Evolutionary conservation across 2,888 invertebrate species (phyloP).

Genomic region (Chrysolina haemoptera): DNA sequence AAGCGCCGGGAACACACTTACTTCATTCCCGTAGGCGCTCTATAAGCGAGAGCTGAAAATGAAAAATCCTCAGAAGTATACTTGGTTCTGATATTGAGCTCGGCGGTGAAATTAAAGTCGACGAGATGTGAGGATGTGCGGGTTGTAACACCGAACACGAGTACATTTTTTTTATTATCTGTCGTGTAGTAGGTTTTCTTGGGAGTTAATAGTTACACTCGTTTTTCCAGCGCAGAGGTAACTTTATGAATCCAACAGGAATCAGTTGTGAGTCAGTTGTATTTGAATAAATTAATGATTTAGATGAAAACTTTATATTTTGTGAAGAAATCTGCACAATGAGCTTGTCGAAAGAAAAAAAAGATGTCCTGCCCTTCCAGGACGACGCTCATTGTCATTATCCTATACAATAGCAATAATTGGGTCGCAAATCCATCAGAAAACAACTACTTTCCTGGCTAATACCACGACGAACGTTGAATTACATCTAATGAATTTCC

Average conservation of each 20-base stretch:
- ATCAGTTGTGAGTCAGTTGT: neutral
- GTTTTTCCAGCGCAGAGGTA: neutral
- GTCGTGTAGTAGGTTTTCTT: neutral
- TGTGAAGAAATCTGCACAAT: too few relatives aligned
- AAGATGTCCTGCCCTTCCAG: too few relatives aligned
- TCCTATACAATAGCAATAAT: too few relatives aligned
- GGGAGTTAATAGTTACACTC: neutral
- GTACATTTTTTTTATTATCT: neutral
- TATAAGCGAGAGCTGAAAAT: constrained; percentile 37
- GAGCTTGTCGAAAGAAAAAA: too few relatives aligned
- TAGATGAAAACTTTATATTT: too few relatives aligned
- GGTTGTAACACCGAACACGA: neutral
- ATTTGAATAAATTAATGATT: too few relatives aligned
- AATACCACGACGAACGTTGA: too few relatives aligned
- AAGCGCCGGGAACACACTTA: constrained; percentile 37
- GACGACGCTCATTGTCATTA: too few relatives aligned
- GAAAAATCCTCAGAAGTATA: constrained; percentile 37
- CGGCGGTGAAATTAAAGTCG: constrained; percentile 11
- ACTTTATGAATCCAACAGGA: too few relatives aligned
- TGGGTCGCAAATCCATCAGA: too few relatives aligned
- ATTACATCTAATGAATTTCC: too few relatives aligned
- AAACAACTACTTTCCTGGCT: too few relatives aligned
- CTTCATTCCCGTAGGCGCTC: constrained; percentile 35
- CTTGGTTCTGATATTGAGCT: constrained; percentile 20
- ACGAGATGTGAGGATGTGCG: constrained; percentile 5